Evolutionary conservation across 2,888 invertebrate genomes (phyloP), one percentile per base, ranked within the genome.

Genomic region (Caenorhabditis sinica): DNA sequence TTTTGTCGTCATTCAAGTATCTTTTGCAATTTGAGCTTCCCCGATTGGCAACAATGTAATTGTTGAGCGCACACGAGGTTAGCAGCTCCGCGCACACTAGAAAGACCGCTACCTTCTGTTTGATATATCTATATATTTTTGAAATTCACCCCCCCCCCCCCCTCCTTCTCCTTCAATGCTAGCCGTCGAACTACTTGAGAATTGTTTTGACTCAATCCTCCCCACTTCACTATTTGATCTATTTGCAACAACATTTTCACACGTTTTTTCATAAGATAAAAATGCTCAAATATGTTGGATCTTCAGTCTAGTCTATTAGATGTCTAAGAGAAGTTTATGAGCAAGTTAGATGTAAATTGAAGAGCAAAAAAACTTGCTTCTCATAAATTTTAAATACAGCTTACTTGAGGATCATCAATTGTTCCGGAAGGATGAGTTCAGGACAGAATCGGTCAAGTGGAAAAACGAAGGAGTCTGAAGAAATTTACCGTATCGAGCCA

Each of bases 21-120:
- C 58, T 28, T 63, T 77, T 80, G 80, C 80, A 80, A 80, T 80
- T 58, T 30, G 80, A 80, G 80, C 80, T 71, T 71, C 20, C 60
- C 30, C 60, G 45, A 40, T 69, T 72, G 65, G 79, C 79, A 79
- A 79, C 79, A 79, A 72, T 79, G 71, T 68, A 77, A 66, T 75
- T 66, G 15, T 30, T 66, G 33, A 36, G 69, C 58, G 71, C 71
- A 65, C 77, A 77, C 56, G 65, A 72, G 69, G 25, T 49, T 49
- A 49, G 49, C n/a, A 20, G 25, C 5, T 17, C 61, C 40, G 75
- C 61, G 68, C 68, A 68, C 76, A 60, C 76, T 45, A 58, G 36
- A 77, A 77, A 77, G 61, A 61, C 68, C 25, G 9, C 20, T 40
- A 40, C 30, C n/a, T 33, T 56, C 56, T 56, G 40, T 56, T 69